phyloP scores from a whole-genome alignment of 2,113 vertebrate species.

The Daboia siamensis region DNA sequence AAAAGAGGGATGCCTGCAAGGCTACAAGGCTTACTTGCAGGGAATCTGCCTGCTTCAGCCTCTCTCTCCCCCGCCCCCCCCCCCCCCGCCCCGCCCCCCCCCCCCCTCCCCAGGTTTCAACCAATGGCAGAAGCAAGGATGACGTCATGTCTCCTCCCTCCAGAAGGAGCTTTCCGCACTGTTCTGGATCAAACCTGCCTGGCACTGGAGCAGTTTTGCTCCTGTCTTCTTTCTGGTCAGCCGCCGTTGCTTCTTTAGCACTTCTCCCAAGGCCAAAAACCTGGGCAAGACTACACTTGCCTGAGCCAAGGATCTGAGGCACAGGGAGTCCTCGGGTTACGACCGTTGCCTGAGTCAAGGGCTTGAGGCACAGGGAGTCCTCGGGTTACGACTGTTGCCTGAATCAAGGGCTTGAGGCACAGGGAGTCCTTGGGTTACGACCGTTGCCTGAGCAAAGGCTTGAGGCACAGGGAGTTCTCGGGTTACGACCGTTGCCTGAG shows the following conservation, averaged over 20 bases:
- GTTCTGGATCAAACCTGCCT: neutral
- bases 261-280: neutral
- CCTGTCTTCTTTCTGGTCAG: too few species aligned
- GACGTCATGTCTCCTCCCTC: slow-evolving; percentile 1
- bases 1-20: neutral
- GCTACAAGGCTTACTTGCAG: neutral
- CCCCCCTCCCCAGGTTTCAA: neutral
- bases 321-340: too few species aligned
- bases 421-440: too few species aligned
- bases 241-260: too few species aligned
- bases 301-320: neutral
- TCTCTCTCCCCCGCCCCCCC: neutral
- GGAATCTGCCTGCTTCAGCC: neutral
- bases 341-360: too few species aligned
- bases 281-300: fast-evolving
- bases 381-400: too few species aligned
- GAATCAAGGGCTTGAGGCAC: too few species aligned
- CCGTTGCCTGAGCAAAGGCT: too few species aligned
- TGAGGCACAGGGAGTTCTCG: too few species aligned
- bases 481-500: too few species aligned
- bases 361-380: too few species aligned
- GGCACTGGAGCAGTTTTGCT: neutral
- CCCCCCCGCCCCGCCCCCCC: too few species aligned
- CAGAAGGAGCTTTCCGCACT: neutral
- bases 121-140: neutral